phyloP scores from a whole-genome alignment of 1,140 invertebrate species.

The Drosophila miranda region DNA sequence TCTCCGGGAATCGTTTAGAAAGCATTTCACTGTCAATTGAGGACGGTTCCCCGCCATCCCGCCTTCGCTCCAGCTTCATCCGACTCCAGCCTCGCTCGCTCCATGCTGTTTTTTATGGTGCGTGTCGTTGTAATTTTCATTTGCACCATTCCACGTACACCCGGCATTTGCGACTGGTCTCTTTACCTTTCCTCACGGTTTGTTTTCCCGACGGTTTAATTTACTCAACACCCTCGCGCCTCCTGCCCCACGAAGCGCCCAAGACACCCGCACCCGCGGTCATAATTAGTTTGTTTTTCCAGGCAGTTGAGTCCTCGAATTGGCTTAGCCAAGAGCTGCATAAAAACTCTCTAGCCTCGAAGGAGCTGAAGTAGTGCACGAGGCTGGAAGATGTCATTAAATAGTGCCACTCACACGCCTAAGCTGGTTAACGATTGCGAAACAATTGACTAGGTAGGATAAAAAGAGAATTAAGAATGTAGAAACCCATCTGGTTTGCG shows the following conservation, averaged over 20 bases:
- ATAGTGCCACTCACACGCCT: conserved; percentile 67
- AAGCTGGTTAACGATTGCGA: conserved; percentile 21
- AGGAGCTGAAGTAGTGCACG: conserved; percentile 14
- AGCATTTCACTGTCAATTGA: conserved; percentile 77
- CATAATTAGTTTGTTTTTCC: conserved; percentile 80
- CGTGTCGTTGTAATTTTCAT: conserved; percentile 60
- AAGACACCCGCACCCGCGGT: conserved; percentile 55
- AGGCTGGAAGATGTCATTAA: conserved; percentile 31
- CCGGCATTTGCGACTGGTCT: conserved; percentile 9
- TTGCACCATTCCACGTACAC: conserved; percentile 16
- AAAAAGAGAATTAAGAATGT: neutral
- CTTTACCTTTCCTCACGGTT: conserved; percentile 49
- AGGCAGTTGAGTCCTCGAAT: conserved; percentile 72
- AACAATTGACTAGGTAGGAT: conserved; percentile 1
- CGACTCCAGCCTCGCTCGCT: neutral
- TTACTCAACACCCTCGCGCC: conserved; percentile 54
- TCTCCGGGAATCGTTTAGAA: conserved; percentile 58
- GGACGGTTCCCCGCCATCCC: conserved; percentile 31
- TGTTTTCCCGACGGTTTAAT: conserved; percentile 71
- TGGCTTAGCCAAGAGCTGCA: conserved; percentile 47
- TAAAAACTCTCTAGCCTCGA: conserved; percentile 54
- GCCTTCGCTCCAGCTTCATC: conserved; percentile 15
- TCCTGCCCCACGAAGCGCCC: conserved; percentile 17
- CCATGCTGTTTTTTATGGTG: conserved; percentile 44
- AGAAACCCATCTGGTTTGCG: no score